Evolutionary conservation across 2,888 invertebrate species (phyloP).

Genomic region (Macrosoma leucophasiata): DNA sequence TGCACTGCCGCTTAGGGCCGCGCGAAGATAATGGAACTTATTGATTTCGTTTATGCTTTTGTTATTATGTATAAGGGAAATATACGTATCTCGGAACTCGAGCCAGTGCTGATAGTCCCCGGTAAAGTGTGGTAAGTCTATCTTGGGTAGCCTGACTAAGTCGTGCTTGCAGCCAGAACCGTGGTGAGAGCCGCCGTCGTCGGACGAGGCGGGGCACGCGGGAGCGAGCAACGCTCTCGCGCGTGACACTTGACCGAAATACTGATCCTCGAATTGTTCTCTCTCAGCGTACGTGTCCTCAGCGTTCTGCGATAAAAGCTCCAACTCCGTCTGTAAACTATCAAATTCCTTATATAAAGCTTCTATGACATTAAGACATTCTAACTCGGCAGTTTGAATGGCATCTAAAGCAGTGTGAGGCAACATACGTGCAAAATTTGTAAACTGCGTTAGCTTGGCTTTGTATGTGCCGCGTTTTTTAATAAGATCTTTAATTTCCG

Average conservation of each 20-base stretch:
- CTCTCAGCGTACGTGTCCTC: slow-evolving; percentile 12
- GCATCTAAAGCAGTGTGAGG: slow-evolving; percentile 2
- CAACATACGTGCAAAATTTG: slow-evolving; percentile 1
- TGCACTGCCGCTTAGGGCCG: slow-evolving; percentile 20
- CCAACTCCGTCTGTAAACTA: slow-evolving; percentile 13
- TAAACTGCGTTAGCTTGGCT: slow-evolving; percentile 8
- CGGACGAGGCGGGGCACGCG: not conserved
- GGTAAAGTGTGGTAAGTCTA: slow-evolving; percentile 11
- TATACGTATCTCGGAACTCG: slow-evolving; percentile 18
- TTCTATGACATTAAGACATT: slow-evolving; percentile 6
- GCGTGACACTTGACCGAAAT: slow-evolving; percentile 5
- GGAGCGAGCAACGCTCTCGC: slow-evolving; percentile 1
- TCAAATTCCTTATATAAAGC: slow-evolving; percentile 8
- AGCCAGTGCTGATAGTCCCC: slow-evolving; percentile 20
- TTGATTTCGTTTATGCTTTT: slow-evolving; percentile 2
- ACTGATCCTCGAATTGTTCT: slow-evolving; percentile 11
- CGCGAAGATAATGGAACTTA: slow-evolving; percentile 10
- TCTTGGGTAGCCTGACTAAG: slow-evolving; percentile 8
- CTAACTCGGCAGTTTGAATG: slow-evolving; percentile 9
- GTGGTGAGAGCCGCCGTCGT: not conserved
- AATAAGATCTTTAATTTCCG: slow-evolving; percentile 3
- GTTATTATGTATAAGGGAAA: slow-evolving; percentile 16
- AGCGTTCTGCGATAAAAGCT: slow-evolving; percentile 11
- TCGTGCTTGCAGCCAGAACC: slow-evolving; percentile 10
- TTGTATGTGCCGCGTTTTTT: slow-evolving; percentile 9